Percentiles rank a stretch among this genome's conserved stretches.
These are phyloP conservation scores for Odontocerum albicorne DNA, from an alignment of 2,888 invertebrate species.

Conservation along the genomic window DNA sequence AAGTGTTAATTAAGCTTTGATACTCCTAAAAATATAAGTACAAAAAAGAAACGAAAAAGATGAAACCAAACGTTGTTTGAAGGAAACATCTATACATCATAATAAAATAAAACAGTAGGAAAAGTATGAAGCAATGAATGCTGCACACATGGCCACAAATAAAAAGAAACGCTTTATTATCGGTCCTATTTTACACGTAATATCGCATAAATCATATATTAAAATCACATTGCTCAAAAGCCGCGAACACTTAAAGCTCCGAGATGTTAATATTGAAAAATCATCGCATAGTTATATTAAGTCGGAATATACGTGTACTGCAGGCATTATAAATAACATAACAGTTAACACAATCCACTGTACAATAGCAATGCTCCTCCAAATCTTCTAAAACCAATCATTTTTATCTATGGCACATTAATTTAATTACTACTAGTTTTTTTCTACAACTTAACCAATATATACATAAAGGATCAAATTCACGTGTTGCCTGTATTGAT, in stretches of 20 bases:
- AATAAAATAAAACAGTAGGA: no score
- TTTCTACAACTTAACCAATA: no score
- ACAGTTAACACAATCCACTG: slow-evolving; percentile 19
- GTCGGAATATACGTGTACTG: slow-evolving; percentile 12
- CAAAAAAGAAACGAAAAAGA: no score
- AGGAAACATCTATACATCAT: no score
- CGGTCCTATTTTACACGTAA: slow-evolving; percentile 20
- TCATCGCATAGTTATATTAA: slow-evolving; percentile 27
- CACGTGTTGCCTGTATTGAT: no score
- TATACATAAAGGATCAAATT: no score
- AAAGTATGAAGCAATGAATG: slow-evolving; percentile 10
- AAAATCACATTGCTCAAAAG: slow-evolving; percentile 30
- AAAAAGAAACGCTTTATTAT: slow-evolving; percentile 20
- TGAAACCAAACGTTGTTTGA: no score
- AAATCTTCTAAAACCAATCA: no score
- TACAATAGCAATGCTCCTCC: slow-evolving; percentile 20
- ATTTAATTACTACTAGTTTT: no score
- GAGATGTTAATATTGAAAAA: slow-evolving; percentile 27
- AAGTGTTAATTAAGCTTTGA: no score
- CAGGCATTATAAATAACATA: slow-evolving; percentile 9
- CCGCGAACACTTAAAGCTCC: slow-evolving; percentile 29
- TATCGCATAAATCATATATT: slow-evolving; percentile 34
- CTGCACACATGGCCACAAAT: slow-evolving; percentile 28
- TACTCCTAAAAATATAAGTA: no score
- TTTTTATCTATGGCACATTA: no score